Evolutionary conservation across 1,140 invertebrate genomes (phyloP), one percentile per base, ranked within the genome.

Genomic region (Nymphalis io): DNA sequence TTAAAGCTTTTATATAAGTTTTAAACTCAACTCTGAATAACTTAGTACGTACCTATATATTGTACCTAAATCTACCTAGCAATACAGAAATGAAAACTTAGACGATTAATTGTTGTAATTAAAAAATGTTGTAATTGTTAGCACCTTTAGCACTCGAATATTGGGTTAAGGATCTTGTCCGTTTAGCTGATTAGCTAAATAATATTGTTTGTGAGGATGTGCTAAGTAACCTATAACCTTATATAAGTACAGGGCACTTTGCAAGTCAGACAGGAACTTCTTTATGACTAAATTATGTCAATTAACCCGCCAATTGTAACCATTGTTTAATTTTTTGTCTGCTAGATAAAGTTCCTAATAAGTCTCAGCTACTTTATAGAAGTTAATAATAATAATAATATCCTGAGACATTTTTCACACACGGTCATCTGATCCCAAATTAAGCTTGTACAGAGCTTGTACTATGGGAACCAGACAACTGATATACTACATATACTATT

Each of bases 191-290:
- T 55, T 55, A 27, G 51, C 20, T 55, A 78, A 80, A 83, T 68
- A 55, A 68, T 59, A 48, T 74, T 85, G 80, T 85, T 83, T 84
- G 74, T 75, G 70, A 81, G 84, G 80, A 84, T 80, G 75, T 78
- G 61, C 68, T 81, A 79, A 71, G 70, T 84, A 79, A 72, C 83
- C 73, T 77, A 67, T 81, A 81, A 82, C 79, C 78, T 70, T 60
- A 74, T 75, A 74, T 78, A 74, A 66, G 60, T 62, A 60, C 60
- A 73, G 79, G 77, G 81, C 82, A 75, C 61, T 53, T 57, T 11
- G 21, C 69, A 64, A 65, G 67, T 63, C 60, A 72, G 51, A 80
- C 78, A 84, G 80, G 83, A 85, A 79, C 79, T 73, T 61, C 59
- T 55, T 73, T 74, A 78, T 79, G 69, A 79, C 70, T 76, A 68